Conservation (phyloP, 2,113 vertebrate species). For the Dasypus novemcinctus region DNA sequence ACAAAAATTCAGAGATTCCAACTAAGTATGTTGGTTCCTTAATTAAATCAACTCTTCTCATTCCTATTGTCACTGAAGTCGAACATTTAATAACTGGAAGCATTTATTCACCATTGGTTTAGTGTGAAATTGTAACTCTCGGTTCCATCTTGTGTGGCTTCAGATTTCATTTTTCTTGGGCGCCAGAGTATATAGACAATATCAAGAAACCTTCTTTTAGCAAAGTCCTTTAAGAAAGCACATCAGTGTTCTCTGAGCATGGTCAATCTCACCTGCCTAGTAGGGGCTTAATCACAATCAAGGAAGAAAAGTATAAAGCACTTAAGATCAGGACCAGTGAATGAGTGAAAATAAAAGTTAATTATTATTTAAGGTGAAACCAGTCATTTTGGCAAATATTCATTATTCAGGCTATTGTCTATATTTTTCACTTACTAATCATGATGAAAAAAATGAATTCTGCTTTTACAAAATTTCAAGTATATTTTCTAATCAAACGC, state of each 20-base stretch:
- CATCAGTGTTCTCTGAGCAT: constrained; percentile 9
- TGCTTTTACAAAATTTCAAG: neutral
- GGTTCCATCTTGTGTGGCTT: neutral
- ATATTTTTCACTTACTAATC: constrained; percentile 33
- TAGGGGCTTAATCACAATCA: constrained; percentile 16
- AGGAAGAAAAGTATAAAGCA: constrained; percentile 38
- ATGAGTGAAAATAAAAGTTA: constrained; percentile 55
- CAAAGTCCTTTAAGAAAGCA: constrained; percentile 33
- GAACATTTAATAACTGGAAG: constrained; percentile 33
- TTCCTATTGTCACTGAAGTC: constrained; percentile 25
- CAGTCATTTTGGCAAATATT: constrained; percentile 39
- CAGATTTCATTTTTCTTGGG: constrained; percentile 1
- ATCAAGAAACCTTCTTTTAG: neutral
- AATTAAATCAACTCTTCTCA: constrained; percentile 49
- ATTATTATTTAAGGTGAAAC: constrained; percentile 53
- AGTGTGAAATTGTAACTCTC: neutral
- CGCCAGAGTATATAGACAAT: neutral
- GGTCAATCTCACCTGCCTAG: neutral
- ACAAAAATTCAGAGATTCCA: constrained; percentile 23
- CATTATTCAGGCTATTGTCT: neutral
- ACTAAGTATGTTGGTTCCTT: constrained; percentile 14
- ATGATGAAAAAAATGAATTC: neutral
- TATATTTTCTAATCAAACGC: constrained; percentile 19
- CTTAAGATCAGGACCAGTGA: neutral
- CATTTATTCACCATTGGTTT: neutral